phyloP scores from a whole-genome alignment of 2,888 invertebrate species.

The Leucania comma region DNA sequence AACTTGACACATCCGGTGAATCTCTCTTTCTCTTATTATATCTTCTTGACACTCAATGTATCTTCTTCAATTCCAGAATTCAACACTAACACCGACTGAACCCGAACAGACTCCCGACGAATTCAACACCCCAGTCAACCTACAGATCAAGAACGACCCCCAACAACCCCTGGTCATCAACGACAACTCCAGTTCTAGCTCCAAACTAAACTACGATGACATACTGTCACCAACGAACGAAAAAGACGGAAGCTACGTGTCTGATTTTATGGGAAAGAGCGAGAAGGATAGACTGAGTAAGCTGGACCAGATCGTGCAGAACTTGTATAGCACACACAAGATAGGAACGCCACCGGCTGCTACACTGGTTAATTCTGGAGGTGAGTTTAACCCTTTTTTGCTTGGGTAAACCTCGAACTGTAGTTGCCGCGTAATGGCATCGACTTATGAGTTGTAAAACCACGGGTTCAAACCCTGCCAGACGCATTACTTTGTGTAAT shows the following conservation, averaged over 20 bases:
- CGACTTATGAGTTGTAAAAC: too few species aligned
- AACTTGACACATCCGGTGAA: too few species aligned
- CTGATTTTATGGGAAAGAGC: conserved; percentile 70
- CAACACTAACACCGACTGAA: conserved; percentile 79
- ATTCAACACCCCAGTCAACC: conserved; percentile 72
- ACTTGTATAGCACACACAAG: conserved; percentile 85
- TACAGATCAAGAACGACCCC: conserved; percentile 74
- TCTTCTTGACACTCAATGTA: too few species aligned
- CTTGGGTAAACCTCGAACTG: too few species aligned
- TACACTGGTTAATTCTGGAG: conserved; percentile 70
- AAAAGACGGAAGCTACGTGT: conserved; percentile 66
- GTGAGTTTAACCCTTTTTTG: conserved; percentile 37
- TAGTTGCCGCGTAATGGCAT: too few species aligned
- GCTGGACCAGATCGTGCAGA: conserved; percentile 87
- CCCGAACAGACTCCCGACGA: conserved; percentile 71
- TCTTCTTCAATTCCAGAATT: conserved; percentile 75
- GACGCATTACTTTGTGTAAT: too few species aligned
- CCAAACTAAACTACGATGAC: conserved; percentile 73
- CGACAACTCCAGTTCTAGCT: conserved; percentile 74
- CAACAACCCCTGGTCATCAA: conserved; percentile 68
- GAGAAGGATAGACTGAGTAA: conserved; percentile 86
- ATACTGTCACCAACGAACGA: conserved; percentile 69
- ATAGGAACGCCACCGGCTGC: conserved; percentile 78
- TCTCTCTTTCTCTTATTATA: too few species aligned
- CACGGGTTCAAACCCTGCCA: too few species aligned